Conservation (phyloP, 2,888 invertebrate species). For the Lycia hirtaria region DNA sequence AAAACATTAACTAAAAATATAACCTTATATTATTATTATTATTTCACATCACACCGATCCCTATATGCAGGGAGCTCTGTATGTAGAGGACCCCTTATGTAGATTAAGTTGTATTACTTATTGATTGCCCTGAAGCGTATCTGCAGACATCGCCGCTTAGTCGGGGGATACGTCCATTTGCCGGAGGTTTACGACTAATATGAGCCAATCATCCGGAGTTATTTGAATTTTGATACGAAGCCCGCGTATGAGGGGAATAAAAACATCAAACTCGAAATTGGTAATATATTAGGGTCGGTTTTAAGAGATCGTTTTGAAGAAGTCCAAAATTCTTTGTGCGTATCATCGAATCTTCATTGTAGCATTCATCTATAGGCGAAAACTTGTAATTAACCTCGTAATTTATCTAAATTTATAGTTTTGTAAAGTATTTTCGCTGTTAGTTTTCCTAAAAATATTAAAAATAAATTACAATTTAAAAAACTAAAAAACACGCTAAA, state of each 20-base stretch:
- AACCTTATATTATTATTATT: too few relatives aligned
- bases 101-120: background rate
- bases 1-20: too few relatives aligned
- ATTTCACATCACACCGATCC: too few relatives aligned
- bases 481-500: too few relatives aligned
- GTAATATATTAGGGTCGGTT: conserved; percentile 2
- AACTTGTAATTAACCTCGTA: too few relatives aligned
- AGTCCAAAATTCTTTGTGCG: background rate
- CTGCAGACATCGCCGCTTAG: conserved; percentile 2
- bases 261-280: conserved; percentile 21
- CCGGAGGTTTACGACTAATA: conserved; percentile 21
- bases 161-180: conserved; percentile 9
- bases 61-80: background rate
- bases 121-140: background rate
- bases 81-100: background rate
- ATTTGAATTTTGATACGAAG: conserved; percentile 22
- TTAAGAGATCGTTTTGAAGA: conserved; percentile 5
- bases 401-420: too few relatives aligned
- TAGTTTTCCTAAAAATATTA: background rate
- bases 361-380: too few relatives aligned
- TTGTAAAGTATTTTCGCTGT: too few relatives aligned
- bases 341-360: background rate
- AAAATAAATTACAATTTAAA: too few relatives aligned
- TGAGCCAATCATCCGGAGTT: conserved; percentile 21
- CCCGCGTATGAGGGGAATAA: conserved; percentile 16